These are phyloP conservation scores for Coboldia fuscipes DNA, from an alignment of 1,140 invertebrate genomes.

Conservation along the genomic window DNA sequence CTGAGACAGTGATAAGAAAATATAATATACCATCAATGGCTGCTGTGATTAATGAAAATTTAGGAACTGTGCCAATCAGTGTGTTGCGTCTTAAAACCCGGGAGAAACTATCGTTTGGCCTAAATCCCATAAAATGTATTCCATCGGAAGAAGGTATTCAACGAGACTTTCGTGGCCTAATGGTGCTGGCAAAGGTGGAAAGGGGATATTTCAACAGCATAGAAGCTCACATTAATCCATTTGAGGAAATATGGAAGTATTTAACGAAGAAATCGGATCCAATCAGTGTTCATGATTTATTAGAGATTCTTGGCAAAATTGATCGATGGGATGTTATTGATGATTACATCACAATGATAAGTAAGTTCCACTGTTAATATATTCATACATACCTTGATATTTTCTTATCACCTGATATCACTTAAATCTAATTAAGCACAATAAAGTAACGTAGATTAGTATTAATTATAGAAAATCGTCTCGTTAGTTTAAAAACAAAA, in stretches of 20 bases:
- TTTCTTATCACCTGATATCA: slow-evolving; percentile 4
- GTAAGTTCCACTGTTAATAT: slow-evolving; percentile 21
- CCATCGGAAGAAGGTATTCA: slow-evolving; percentile 28
- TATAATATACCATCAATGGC: too few species aligned
- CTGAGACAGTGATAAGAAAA: too few species aligned
- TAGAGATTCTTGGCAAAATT: slow-evolving; percentile 27
- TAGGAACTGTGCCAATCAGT: slow-evolving; percentile 17
- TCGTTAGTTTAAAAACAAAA: neutral
- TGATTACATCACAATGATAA: slow-evolving; percentile 29
- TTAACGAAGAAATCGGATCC: slow-evolving; percentile 16
- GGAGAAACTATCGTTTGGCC: slow-evolving; percentile 24
- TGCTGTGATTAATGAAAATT: too few species aligned
- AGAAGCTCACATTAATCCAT: slow-evolving; percentile 27
- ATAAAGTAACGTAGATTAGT: slow-evolving; percentile 15
- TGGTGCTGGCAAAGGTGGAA: slow-evolving; percentile 19
- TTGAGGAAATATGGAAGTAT: slow-evolving; percentile 26
- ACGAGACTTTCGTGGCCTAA: slow-evolving; percentile 47
- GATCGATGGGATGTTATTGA: slow-evolving; percentile 43
- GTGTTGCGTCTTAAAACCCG: slow-evolving; percentile 24
- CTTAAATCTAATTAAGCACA: slow-evolving; percentile 10
- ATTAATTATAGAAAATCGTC: neutral
- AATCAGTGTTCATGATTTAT: slow-evolving; percentile 26
- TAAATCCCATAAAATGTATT: slow-evolving; percentile 36
- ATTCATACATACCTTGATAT: neutral
- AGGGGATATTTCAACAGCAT: slow-evolving; percentile 18